Base-by-base conservation (phyloP, 2,797 vertebrate genomes). In the Pristis pectinata region DNA sequence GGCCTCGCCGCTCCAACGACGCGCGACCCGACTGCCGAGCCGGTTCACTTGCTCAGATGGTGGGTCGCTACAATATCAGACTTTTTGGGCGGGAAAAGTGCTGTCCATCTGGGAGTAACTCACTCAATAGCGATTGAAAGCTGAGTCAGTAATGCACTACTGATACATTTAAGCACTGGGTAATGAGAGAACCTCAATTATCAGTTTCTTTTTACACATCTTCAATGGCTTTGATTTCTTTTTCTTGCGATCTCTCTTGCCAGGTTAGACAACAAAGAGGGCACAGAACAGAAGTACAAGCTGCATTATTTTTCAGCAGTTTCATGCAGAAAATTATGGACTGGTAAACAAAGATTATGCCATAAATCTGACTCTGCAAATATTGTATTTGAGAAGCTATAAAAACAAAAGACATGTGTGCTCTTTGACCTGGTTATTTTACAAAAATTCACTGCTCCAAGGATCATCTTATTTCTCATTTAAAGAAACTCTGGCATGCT, bases 321-420 rank as follows among this genome's bases (percentile, higher is more conserved):
- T 97, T 97, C 97, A 97, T 96, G 95, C 96, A 96, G 96, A 97
- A 97, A 97, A 97, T 97, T 97, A 97, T 97, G 97, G 97, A 97
- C 97, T 97, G 97, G 97, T 97, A 97, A 97, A 97, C 97, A 97
- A 97, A 97, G 97, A 96, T 97, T 97, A 96, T 96, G 97, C 96
- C 97, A 97, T 97, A 97, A 97, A 97, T 97, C 97, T 59, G 97
- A 97, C 97, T 97, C 97, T 97, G 97, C 98, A 97, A 96, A 97
- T 97, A 97, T 97, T 97, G 97, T 97, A 97, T 97, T 96, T 97
- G 96, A 96, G n/a, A 91, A 97, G 97, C 96, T 97, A 97, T 97
- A 97, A 98, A n/a, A 98, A 97, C 95, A 97, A 98, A 97, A 91
- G 97, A 97, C 97, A 98, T 94, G 95, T 98, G 97, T 97, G 97